phyloP scores from a whole-genome alignment of 2,797 vertebrate genomes.

The Fratercula arctica region DNA sequence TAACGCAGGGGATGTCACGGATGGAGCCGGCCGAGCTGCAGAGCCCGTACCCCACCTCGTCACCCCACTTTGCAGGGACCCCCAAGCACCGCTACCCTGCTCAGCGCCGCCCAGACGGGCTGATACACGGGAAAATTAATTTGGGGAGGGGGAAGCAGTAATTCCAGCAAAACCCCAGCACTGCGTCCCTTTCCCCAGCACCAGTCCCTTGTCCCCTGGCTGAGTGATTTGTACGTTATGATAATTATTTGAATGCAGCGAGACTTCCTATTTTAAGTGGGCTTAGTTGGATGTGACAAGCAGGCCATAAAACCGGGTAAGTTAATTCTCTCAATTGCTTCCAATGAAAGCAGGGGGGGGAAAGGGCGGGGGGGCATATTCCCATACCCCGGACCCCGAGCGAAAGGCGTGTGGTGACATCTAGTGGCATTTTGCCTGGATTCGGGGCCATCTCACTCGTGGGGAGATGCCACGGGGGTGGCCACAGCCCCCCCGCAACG shows the following conservation, averaged over 20 bases:
- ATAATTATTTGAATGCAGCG: conserved; percentile 37
- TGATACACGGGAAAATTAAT: fast-evolving
- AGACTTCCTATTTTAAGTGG: conserved; percentile 58
- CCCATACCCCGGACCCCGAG: conserved; percentile 13
- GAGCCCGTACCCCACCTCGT: neutral
- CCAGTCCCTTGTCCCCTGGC: neutral
- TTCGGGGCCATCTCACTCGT: neutral
- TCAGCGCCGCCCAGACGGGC: fast-evolving
- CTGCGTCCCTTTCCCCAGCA: neutral
- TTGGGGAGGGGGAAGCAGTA: neutral
- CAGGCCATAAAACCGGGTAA: conserved; percentile 58
- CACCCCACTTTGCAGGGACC: neutral
- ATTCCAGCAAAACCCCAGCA: neutral
- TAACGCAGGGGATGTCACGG: fast-evolving
- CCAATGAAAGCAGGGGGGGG: neutral
- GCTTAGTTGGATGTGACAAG: conserved; percentile 69
- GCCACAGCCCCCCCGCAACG: fast-evolving
- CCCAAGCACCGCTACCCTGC: fast-evolving
- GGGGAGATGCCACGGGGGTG: neutral
- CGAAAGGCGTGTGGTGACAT: conserved; percentile 77
- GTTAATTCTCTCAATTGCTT: conserved; percentile 68
- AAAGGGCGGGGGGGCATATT: neutral
- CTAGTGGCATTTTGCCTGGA: conserved; percentile 72
- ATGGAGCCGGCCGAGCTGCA: neutral
- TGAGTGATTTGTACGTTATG: conserved; percentile 5